These are phyloP conservation scores for Sakesphorus luctuosus DNA, from an alignment of 2,113 vertebrate genomes.

Conservation along the genomic window DNA sequence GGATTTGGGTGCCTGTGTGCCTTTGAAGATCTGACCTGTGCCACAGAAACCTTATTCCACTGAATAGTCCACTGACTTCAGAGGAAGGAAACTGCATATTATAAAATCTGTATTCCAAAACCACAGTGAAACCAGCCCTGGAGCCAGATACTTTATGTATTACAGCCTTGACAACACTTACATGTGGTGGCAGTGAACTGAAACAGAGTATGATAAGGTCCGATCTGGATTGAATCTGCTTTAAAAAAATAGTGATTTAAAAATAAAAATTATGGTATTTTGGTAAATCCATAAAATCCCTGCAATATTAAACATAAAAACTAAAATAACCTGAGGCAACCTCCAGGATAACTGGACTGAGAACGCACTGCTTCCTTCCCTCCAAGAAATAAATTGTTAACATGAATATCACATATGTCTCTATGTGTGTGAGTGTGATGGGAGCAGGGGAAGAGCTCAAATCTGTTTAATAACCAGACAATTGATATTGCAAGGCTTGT, in stretches of 20 bases:
- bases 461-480: slow-evolving; percentile 33
- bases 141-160: slow-evolving; percentile 50
- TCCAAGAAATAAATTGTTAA: slow-evolving; percentile 56
- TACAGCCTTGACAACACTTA: slow-evolving; percentile 46
- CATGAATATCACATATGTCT: slow-evolving; percentile 26
- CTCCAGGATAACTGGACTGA: slow-evolving; percentile 15
- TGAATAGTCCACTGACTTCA: slow-evolving; percentile 42
- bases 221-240: background rate
- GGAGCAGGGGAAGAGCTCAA: slow-evolving; percentile 9
- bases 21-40: slow-evolving; percentile 47
- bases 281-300: slow-evolving; percentile 66
- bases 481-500: background rate
- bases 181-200: slow-evolving; percentile 63
- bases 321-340: slow-evolving; percentile 47
- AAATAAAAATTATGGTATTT: slow-evolving; percentile 69
- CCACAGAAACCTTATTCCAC: slow-evolving; percentile 36
- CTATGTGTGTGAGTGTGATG: background rate
- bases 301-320: slow-evolving; percentile 58
- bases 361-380: background rate
- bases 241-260: slow-evolving; percentile 34
- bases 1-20: background rate
- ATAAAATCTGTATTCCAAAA: slow-evolving; percentile 49
- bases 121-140: slow-evolving; percentile 41
- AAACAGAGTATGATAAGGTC: slow-evolving; percentile 25
- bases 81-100: slow-evolving; percentile 62